Evolutionary conservation across 2,888 invertebrate genomes (phyloP).

Genomic region (Cantharis rufa): DNA sequence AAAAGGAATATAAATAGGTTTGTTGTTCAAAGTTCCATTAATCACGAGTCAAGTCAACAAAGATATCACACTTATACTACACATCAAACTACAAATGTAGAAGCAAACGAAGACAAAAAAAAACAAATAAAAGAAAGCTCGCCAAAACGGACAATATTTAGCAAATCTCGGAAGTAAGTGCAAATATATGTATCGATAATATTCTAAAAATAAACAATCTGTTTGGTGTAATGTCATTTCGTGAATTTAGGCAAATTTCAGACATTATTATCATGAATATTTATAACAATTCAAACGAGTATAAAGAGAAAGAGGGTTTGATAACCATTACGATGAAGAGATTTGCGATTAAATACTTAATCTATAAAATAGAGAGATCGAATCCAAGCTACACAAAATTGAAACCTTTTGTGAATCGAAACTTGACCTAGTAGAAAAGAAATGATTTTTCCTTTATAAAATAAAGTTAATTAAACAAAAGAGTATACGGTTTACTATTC

Average conservation of each 20-base stretch:
- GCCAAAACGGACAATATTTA: neutral
- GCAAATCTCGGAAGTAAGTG: neutral
- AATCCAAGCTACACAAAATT: neutral
- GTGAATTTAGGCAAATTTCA: neutral
- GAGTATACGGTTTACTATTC: neutral
- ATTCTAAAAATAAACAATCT: neutral
- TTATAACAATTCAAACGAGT: neutral
- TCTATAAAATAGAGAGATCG: neutral
- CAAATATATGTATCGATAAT: neutral
- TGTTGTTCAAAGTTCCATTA: neutral
- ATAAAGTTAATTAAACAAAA: neutral
- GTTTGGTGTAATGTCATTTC: neutral
- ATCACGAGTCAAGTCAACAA: neutral
- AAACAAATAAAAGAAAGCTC: neutral
- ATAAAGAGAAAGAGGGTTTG: neutral
- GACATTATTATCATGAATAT: neutral
- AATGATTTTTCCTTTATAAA: neutral
- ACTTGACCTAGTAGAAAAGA: neutral
- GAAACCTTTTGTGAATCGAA: neutral
- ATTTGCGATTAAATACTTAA: neutral
- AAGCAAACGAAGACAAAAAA: neutral
- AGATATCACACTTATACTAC: neutral
- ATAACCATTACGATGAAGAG: neutral
- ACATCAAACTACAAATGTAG: neutral
- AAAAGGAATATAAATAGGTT: neutral